Evolutionary conservation across 2,888 invertebrate genomes (phyloP), one percentile per base, ranked within the genome.

Genomic region (Plebejus melissa): DNA sequence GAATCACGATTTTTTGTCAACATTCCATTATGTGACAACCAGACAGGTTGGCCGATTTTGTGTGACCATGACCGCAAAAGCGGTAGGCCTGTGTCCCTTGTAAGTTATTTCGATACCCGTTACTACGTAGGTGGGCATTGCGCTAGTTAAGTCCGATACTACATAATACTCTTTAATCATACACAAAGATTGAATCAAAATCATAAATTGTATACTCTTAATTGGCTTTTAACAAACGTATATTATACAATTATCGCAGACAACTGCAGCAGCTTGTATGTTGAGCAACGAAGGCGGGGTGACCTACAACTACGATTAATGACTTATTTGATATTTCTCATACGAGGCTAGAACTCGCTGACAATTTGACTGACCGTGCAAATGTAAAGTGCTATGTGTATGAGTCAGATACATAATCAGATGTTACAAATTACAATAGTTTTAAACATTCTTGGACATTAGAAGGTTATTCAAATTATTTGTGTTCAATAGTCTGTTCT

Each of bases 161-260:
- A 46, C 9, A 2, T 46, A 46, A 60, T 65, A 32, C 65, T 65
- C 65, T 65, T 65, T 65, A 65, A 65, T 32, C 32, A 32, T 32
- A 65, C 13, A 22, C 65, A 13, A 13, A 36, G 65, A 65, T 65
- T 13, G 32, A 36, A 65, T 36, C 46, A 74, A 69, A 74, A 41
- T 74, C 22, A 36, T 74, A 36, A 75, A 76, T 76, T 71, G 72
- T 32, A 54, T 4, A 32, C 16, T 50, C 46, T 54, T 72, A 72
- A 72, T 72, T 72, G 72, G 72, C 72, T 72, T 50, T 50, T 50
- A 54, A 54, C 72, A 72, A 13, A 72, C 32, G 54, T 72, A 6
- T 50, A 71, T 32, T 22, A 72, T 72, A 72, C 54, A 54, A 65
- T 65, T 41, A 38, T 38, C 13, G 46, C 28, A 65, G 74, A 74